Evolutionary conservation across 2,797 vertebrate species (phyloP).

Genomic region (Tenualosa thibaudeaui): DNA sequence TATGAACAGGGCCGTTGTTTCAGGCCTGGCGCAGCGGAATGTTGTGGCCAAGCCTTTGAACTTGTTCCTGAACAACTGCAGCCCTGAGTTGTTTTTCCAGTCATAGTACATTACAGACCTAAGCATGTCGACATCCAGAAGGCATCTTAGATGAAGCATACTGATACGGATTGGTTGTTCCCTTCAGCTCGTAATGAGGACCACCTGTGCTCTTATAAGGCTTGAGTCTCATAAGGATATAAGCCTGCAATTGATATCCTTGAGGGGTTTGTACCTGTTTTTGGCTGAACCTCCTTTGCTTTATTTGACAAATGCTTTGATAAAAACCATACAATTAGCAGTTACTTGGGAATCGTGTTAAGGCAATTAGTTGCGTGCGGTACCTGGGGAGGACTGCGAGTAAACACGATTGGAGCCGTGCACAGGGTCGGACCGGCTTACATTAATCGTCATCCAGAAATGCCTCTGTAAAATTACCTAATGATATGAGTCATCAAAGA

Average conservation of each 20-base stretch:
- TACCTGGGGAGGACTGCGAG: not conserved
- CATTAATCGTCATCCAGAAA: not conserved
- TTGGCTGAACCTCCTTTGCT: not conserved
- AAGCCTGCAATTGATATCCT: conserved; percentile 15
- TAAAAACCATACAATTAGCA: conserved; percentile 22
- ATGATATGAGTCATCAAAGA: conserved; percentile 16
- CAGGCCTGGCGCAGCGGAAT: not conserved
- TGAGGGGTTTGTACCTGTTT: conserved; percentile 16
- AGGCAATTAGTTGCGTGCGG: not conserved
- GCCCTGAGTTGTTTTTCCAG: conserved; percentile 10
- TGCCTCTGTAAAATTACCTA: not conserved
- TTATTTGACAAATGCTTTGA: conserved; percentile 23
- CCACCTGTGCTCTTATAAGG: conserved; percentile 10
- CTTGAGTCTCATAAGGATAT: not conserved
- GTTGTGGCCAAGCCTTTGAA: not conserved
- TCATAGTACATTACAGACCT: conserved; percentile 6
- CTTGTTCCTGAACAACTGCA: conserved; percentile 1
- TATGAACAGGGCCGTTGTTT: conserved; percentile 15
- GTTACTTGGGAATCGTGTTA: conserved; percentile 17
- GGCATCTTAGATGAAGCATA: conserved; percentile 20
- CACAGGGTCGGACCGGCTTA: not conserved
- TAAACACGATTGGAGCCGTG: not conserved
- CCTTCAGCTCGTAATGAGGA: conserved; percentile 11
- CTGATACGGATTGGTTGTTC: conserved; percentile 12
- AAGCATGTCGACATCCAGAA: conserved; percentile 20